These are phyloP conservation scores for Cirrhinus molitorella DNA, from an alignment of 2,797 vertebrate genomes.

Conservation along the genomic window DNA sequence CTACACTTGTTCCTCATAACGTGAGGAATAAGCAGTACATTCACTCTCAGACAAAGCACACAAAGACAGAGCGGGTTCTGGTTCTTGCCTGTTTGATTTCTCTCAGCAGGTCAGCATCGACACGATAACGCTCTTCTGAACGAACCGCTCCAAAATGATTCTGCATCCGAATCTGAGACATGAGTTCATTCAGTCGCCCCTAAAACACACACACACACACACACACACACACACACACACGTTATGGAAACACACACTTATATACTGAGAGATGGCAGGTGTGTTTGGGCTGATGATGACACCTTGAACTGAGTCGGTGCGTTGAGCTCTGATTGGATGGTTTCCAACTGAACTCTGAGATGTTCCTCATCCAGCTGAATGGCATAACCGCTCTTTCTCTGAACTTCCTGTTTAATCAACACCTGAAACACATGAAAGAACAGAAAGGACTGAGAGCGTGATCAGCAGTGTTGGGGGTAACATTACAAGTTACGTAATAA, in stretches of 20 bases:
- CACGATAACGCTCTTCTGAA: slow-evolving; percentile 93
- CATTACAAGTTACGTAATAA: no score
- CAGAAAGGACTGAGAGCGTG: neutral
- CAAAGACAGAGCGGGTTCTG: neutral
- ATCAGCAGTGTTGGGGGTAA: no score
- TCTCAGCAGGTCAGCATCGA: slow-evolving; percentile 90
- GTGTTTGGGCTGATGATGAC: neutral
- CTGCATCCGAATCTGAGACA: slow-evolving; percentile 99
- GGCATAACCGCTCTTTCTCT: slow-evolving; percentile 96
- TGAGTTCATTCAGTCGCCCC: slow-evolving; percentile 97
- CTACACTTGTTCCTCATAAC: no score
- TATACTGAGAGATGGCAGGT: neutral
- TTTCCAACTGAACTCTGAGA: slow-evolving; percentile 95
- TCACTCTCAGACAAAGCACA: neutral
- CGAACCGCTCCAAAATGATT: slow-evolving; percentile 94
- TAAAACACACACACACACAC: slow-evolving; percentile 63
- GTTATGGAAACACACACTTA: neutral
- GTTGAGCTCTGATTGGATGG: slow-evolving; percentile 96
- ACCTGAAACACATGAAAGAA: slow-evolving; percentile 76
- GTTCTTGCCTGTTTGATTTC: slow-evolving; percentile 93
- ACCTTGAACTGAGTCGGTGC: slow-evolving; percentile 98
- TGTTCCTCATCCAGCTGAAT: slow-evolving; percentile 98
- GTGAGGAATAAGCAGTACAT: no score
- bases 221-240: neutral
- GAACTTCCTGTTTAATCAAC: slow-evolving; percentile 97